phyloP scores from a whole-genome alignment of 1,140 invertebrate genomes.

The Ceratosolen solmsi region DNA sequence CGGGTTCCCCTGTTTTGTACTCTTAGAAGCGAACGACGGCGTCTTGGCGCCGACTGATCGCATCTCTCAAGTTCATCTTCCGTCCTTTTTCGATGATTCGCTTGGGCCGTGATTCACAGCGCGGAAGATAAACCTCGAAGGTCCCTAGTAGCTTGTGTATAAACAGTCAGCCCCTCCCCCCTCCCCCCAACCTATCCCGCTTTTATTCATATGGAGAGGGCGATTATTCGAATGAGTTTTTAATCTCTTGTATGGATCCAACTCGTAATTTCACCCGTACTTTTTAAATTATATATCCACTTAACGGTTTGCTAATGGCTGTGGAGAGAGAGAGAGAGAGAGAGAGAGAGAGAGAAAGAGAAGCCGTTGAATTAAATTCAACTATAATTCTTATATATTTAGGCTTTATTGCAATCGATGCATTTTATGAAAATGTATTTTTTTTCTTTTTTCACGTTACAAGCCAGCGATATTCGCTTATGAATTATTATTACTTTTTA shows the following conservation, averaged over 20 bases:
- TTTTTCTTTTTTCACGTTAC: no score
- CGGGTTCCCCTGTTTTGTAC: background rate
- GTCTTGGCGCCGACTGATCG: slow-evolving; percentile 37
- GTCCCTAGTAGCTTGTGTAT: background rate
- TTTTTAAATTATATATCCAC: background rate
- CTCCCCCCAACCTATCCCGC: no score
- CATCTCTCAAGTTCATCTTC: background rate
- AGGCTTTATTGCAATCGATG: background rate
- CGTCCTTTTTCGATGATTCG: background rate
- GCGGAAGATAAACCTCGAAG: background rate
- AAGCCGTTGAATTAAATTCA: background rate
- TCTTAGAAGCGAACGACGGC: background rate
- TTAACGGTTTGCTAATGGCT: background rate
- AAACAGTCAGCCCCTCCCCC: no score
- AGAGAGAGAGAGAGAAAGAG: no score
- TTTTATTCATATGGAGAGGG: background rate
- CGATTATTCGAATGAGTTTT: background rate
- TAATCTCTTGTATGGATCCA: background rate
- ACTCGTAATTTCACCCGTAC: background rate
- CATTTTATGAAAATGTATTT: no score
- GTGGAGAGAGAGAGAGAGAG: no score
- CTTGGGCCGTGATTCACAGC: background rate
- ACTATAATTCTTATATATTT: background rate
- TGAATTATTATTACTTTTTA: no score
- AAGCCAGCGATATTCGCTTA: no score